Base-by-base conservation (phyloP, 2,113 vertebrate genomes). In the Paraplagusia blochii region DNA sequence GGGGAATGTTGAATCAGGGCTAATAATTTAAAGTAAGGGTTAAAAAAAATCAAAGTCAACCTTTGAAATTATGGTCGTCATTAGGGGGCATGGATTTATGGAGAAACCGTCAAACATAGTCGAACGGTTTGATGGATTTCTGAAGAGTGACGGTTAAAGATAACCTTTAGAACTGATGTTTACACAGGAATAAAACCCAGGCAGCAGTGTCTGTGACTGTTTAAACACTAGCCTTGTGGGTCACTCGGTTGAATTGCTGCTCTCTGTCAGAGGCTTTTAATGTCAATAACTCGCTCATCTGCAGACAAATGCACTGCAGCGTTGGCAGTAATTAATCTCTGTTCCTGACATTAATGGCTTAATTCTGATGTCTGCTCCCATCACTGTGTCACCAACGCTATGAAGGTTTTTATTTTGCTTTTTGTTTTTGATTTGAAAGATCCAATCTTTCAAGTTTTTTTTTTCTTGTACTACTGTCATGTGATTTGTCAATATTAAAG, bases 281-380 rank as follows among this genome's bases (percentile, higher is more conserved):
- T 65, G 39, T 62, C 61, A 58, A 13, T 39, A 38, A 64, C 58
- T 63, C 29, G 36, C 56, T 59, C 38, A 8, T 63, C 50, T 16
- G n/a, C 49, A 33, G 46, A 66, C 33, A 46, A 71, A 76, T 63
- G 48, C 71, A 66, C 15, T 56, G 61, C 36, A 49, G 54, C 51
- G 1, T 52, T 54, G 57, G 44, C 54, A 17, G 68, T 66, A 66
- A 80, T 85, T 68, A n/a, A 74, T 79, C 70, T 79, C 53, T 45
- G 22, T 29, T 52, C 71, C 76, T 77, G 74, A 72, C 69, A 14
- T 66, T 60, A 66, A 66, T 68, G 68, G 56, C 56, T 51, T 19
- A 49, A 65, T 70, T 35, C 8, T 57, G 58, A 47, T 18, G 0
- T 64, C 66, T 56, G 56, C 29, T 66, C 55, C 66, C 72, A 77